A percentile compares a stretch with the other conserved stretches of the same genome.
These are phyloP conservation scores for Sinocyclocheilus maitianheensis DNA, from an alignment of 2,113 vertebrate genomes.

Conservation along the genomic window DNA sequence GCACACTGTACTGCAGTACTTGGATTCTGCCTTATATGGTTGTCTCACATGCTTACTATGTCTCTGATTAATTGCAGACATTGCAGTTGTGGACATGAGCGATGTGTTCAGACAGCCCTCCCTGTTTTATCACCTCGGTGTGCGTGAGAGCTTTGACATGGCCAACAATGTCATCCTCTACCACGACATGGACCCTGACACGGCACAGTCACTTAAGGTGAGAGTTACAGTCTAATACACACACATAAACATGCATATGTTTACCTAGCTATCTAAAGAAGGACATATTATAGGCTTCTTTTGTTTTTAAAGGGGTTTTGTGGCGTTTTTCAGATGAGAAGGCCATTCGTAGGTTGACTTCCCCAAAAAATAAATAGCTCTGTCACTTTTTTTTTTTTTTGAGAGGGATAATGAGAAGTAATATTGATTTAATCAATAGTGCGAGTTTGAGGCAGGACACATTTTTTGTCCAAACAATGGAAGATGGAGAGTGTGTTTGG, in stretches of 20 bases:
- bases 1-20: neutral
- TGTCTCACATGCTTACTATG: neutral
- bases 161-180: constrained; percentile 96
- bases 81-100: constrained; percentile 95
- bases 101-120: constrained; percentile 90
- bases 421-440: neutral
- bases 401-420: neutral
- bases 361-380: neutral
- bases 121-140: constrained; percentile 92
- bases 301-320: neutral
- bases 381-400: neutral
- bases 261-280: neutral
- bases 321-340: neutral
- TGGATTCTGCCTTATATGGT: neutral
- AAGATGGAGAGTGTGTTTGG: neutral
- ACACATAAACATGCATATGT: neutral
- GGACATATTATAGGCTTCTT: neutral
- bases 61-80: constrained; percentile 77
- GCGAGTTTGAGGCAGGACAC: neutral
- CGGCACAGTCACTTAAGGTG: constrained; percentile 91
- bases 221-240: constrained; percentile 32
- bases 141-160: constrained; percentile 95
- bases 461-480: neutral
- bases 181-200: constrained; percentile 86
- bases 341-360: neutral